phyloP scores from a whole-genome alignment of 2,888 invertebrate genomes.

The Lumbricus terrestris region DNA sequence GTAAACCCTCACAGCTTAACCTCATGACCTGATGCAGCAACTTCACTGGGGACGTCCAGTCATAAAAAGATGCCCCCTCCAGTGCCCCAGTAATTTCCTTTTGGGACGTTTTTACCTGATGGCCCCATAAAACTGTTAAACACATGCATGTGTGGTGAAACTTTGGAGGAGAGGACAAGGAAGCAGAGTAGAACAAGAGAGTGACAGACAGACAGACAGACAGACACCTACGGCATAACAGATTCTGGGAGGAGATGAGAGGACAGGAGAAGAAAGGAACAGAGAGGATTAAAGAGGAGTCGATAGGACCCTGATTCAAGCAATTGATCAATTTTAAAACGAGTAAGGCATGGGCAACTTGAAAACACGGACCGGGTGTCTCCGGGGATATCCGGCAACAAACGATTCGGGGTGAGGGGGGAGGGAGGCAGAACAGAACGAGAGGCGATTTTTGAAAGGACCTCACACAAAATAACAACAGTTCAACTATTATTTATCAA shows the following conservation, averaged over 20 bases:
- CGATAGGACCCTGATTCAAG: neutral
- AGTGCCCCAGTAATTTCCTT: neutral
- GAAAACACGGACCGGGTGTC: neutral
- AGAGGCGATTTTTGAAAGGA: neutral
- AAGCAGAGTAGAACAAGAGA: neutral
- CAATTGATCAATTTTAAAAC: neutral
- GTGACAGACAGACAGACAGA: too few relatives aligned
- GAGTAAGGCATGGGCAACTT: neutral
- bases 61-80: neutral
- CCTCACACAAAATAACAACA: slow-evolving; percentile 9
- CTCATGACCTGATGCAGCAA: neutral
- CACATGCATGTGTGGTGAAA: neutral
- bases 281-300: neutral
- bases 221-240: too few relatives aligned
- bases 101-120: neutral
- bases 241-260: neutral
- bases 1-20: neutral
- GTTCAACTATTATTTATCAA: slow-evolving; percentile 12
- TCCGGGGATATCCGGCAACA: neutral
- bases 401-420: neutral
- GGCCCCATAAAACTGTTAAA: neutral
- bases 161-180: neutral
- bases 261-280: neutral
- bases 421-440: neutral
- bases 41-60: neutral